Evolutionary conservation across 1,140 invertebrate species (phyloP), one percentile per base, ranked within the genome.

Genomic region (Eueides isabella): DNA sequence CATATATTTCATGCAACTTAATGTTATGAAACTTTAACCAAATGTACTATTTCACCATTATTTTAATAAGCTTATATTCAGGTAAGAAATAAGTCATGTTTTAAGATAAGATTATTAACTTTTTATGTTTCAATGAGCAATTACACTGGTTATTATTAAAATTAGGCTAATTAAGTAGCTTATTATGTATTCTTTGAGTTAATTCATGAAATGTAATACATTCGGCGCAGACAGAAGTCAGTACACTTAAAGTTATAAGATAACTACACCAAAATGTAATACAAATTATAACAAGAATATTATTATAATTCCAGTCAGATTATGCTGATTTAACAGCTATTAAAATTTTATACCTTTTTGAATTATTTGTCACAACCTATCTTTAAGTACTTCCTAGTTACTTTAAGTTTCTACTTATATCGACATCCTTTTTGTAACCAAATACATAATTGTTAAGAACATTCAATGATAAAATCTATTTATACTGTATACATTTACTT

Each of bases 91-190:
- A 14, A 41, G 12, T 55, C 16, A 55, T 67, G 23, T 29, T 48
- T 67, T 29, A 1, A 19, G 16, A 28, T 31, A 69, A 35, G 35
- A 61, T 26, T 19, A 69, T 31, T 68, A 16, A 31, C 2, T 35
- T 67, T 68, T 61, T 9, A 48, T 31, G 19, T 68, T 61, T 69
- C 48, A n/a, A 69, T 61, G 67, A 61, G 67, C 14, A 48, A 61
- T 69, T 69, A 69, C 19, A 61, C n/a, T 6, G 44, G 11, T 61
- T 69, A 69, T 69, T 16, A 33, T 2, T 33, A 69, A 44, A 69
- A 69, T 63, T 61, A 69, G 41, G 48, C 31, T 61, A 61, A 69
- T 69, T 61, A 69, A 16, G 30, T 69, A 26, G 67, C 48, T 61
- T 48, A 61, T 69, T 16, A 16, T 69, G 48, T 33, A 16, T 69